Conservation (phyloP, 2,797 vertebrate species). For the Acanthurus leucopareius region DNA sequence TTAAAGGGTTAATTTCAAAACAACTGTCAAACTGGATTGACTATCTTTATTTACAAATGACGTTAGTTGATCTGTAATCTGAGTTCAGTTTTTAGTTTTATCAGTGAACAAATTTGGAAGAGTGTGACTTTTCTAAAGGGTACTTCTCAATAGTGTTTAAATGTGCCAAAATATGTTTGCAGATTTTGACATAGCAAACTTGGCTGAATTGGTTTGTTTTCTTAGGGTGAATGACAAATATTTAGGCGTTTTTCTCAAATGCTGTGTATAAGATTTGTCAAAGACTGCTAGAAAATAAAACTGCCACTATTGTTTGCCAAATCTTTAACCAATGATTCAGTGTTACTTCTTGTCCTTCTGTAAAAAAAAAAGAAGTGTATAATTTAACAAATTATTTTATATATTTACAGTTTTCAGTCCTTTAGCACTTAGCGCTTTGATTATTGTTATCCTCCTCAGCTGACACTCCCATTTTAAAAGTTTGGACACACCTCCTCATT, state of each 20-base stretch:
- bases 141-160: neutral
- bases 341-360: neutral
- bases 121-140: neutral
- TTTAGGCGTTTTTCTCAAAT: neutral
- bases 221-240: neutral
- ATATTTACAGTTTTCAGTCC: too few relatives aligned
- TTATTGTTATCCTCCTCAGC: too few relatives aligned
- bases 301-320: neutral
- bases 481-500: too few relatives aligned
- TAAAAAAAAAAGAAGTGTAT: neutral
- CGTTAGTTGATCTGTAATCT: neutral
- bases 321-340: neutral
- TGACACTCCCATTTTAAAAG: too few relatives aligned
- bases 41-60: neutral
- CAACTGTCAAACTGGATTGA: neutral
- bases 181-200: neutral
- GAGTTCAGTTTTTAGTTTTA: neutral
- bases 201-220: neutral
- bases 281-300: neutral
- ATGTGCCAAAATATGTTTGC: neutral
- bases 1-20: slow-evolving; percentile 4
- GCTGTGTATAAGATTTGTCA: neutral
- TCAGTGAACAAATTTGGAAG: neutral
- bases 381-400: too few relatives aligned
- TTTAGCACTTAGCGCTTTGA: too few relatives aligned